Evolutionary conservation across 2,797 vertebrate species (phyloP), one percentile per base, ranked within the genome.

Genomic region (Molossus molossus): DNA sequence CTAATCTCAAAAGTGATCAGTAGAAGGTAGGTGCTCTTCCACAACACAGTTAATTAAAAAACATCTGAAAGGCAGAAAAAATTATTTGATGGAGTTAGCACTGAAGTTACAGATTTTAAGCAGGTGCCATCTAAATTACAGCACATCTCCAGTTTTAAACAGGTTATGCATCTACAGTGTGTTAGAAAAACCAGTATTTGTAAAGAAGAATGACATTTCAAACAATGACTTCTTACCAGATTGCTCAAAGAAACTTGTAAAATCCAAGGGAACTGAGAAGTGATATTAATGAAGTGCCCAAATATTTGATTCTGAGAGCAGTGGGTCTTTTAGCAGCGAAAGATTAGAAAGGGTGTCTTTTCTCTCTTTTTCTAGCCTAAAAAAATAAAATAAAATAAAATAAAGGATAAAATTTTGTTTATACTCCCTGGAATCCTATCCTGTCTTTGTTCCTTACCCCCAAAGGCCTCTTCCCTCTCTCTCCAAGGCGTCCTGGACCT

Each of bases 101-200:
- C 9, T 81, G 0, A 18, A 58, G 72, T 65, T 77, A 57, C 2
- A 88, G n/a, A 72, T 57, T 85, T 86, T 79, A 86, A 50, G 87
- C 48, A 12, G 6, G 13, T 58, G 60, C 11, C 62, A 18, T 27
- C 40, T 92, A 58, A 79, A 87, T 83, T 88, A 82, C 0, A 64
- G 21, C 12, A 53, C 37, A 58, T 45, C 33, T 90, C 45, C 79
- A 75, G 83, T 57, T 94, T n/a, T 12, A 77, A 94, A 72, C 3
- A 76, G 12, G 15, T 21, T 60, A 7, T 58, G 1, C 18, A 75
- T 57, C 45, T 79, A 45, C 89, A 86, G 21, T 62, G 64, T 37
- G 25, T 84, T 94, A 82, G 27, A 7, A 50, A 87, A 92, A 64
- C 15, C 55, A n/a, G 48, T 92, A 77, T 91, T 76, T 82, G 2